Percentiles rank a stretch among this genome's conserved stretches.
phyloP scores from a whole-genome alignment of 2,797 vertebrate species.

The Pipistrellus pipistrellus region DNA sequence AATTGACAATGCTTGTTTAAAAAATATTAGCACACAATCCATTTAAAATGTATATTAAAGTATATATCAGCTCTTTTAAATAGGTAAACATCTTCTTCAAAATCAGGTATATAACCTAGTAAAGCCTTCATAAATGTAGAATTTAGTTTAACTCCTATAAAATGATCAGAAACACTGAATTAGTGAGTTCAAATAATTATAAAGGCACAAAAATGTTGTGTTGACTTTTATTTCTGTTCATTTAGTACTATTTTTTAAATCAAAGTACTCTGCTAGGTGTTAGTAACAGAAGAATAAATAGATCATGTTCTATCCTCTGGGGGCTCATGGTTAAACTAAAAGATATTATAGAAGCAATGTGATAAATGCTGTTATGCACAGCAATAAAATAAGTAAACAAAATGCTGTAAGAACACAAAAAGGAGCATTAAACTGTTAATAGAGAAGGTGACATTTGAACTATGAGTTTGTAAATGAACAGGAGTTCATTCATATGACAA shows the following conservation, averaged over 20 bases:
- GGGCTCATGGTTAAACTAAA: background rate
- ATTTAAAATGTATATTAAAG: background rate
- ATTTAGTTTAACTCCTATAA: slow-evolving; percentile 20
- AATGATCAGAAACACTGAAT: slow-evolving; percentile 20
- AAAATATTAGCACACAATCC: background rate
- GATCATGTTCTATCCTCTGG: background rate
- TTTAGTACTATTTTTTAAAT: background rate
- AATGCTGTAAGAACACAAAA: background rate
- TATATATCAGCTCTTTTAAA: slow-evolving; percentile 28
- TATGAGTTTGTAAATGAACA: slow-evolving; percentile 14
- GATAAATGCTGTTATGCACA: background rate
- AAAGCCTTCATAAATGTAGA: background rate
- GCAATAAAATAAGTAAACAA: background rate
- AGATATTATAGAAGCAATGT: background rate
- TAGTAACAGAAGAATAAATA: slow-evolving; percentile 4
- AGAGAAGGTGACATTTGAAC: background rate
- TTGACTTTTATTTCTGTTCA: slow-evolving; percentile 22
- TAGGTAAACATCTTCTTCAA: background rate
- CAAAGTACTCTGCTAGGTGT: background rate
- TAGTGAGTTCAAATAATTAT: slow-evolving; percentile 17
- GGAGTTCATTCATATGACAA: background rate
- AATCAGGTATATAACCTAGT: slow-evolving; percentile 9
- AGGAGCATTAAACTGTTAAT: background rate
- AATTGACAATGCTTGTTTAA: background rate
- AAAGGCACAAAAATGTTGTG: background rate